Evolutionary conservation across 2,113 vertebrate species (phyloP).

Genomic region (Leucoraja erinaceus): DNA sequence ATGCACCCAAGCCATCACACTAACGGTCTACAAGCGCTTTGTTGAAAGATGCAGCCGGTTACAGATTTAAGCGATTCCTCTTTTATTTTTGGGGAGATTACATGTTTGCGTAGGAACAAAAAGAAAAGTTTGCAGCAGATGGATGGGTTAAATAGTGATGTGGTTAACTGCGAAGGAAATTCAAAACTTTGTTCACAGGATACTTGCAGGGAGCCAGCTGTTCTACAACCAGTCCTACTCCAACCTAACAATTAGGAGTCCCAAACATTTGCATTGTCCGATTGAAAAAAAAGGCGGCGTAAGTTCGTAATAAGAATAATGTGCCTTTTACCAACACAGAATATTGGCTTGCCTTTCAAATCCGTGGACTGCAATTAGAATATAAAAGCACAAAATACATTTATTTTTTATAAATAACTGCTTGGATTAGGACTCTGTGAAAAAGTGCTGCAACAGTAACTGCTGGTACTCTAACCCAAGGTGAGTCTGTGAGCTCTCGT

Average conservation of each 20-base stretch:
- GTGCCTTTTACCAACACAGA: constrained; percentile 25
- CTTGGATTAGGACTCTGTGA: background rate
- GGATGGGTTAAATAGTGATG: constrained; percentile 41
- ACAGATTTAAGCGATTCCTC: background rate
- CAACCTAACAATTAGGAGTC: constrained; percentile 48
- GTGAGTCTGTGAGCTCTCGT: background rate
- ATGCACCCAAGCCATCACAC: constrained; percentile 2
- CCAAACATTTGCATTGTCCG: constrained; percentile 43
- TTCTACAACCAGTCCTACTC: constrained; percentile 30
- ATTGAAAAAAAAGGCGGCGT: background rate
- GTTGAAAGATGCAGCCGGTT: background rate
- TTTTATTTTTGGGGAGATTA: background rate
- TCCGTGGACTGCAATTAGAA: constrained; percentile 29
- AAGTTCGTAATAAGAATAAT: constrained; percentile 37
- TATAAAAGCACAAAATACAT: constrained; percentile 30
- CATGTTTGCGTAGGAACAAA: background rate
- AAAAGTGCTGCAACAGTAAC: constrained; percentile 20
- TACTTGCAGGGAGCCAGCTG: constrained; percentile 46
- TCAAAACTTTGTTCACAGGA: constrained; percentile 42
- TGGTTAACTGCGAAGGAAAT: constrained; percentile 45
- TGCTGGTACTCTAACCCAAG: background rate
- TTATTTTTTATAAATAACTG: constrained; percentile 20
- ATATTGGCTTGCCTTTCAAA: constrained; percentile 23
- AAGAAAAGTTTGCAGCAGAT: constrained; percentile 44
- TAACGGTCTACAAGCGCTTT: constrained; percentile 24